These are phyloP conservation scores for Pocillopora verrucosa DNA, from an alignment of 64 coral and sea anemone species.

Conservation along the genomic window DNA sequence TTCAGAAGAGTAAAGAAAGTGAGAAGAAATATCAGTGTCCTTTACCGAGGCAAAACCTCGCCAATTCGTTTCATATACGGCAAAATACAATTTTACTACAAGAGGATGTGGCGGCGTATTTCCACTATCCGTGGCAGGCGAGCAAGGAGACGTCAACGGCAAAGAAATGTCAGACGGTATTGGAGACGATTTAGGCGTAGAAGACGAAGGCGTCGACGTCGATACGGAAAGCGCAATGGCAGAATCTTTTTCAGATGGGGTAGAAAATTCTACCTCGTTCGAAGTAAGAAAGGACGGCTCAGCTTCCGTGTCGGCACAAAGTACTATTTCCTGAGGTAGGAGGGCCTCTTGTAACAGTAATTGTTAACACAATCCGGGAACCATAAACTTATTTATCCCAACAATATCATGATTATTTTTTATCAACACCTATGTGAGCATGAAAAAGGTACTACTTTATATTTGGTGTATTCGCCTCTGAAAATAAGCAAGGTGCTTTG, in stretches of 20 bases:
- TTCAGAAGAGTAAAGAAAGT: background rate
- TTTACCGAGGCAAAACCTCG: background rate
- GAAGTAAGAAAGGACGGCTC: background rate
- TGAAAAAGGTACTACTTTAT: no score
- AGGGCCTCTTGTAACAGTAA: background rate
- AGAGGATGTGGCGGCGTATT: background rate
- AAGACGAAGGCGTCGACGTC: background rate
- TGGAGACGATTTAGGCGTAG: background rate
- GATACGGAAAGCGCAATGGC: background rate
- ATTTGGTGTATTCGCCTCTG: no score
- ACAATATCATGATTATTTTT: no score
- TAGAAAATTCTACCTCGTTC: background rate
- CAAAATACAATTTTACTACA: background rate
- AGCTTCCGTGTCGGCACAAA: background rate
- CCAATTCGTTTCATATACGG: slow-evolving; percentile 8
- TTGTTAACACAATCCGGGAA: background rate
- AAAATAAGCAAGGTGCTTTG: no score
- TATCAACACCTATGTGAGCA: no score
- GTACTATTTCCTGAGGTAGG: slow-evolving; percentile 16
- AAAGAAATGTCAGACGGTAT: background rate
- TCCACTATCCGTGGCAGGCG: slow-evolving; percentile 23
- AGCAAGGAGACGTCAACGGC: slow-evolving; percentile 8
- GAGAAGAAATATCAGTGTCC: background rate
- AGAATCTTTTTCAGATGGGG: background rate
- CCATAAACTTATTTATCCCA: no score